Base-by-base conservation (phyloP, 2,797 vertebrate genomes). In the Vultur gryphus region DNA sequence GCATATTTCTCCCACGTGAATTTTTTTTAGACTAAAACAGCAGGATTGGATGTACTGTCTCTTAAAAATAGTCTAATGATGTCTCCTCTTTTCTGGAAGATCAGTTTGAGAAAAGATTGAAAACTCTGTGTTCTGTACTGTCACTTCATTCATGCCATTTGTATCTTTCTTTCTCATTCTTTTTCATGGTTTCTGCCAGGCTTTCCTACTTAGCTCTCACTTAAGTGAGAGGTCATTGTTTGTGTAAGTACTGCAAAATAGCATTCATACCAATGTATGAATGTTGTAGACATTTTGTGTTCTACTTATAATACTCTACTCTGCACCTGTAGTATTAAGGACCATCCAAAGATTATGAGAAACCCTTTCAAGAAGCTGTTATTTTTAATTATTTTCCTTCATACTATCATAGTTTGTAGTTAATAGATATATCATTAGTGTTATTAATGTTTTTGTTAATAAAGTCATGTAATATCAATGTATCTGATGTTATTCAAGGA, bases 161-260 rank as follows among this genome's bases (percentile, higher is more conserved):
- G 87, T 97, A 20, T 95, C 80, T 96, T 77, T 94, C 78, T 95
- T 92, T 97, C 79, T 95, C 79, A 88, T 93, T 97, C 91, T 89
- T 93, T 95, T 93, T 89, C 94, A 92, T 96, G 90, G 83, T 93
- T 84, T 97, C 95, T 97, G 93, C 95, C 95, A 98, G 96, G 93
- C 96, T 98, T 97, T 97, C 94, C 94, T 89, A 95, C 95, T 97
- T 95, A 93, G 94, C 94, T 93, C 94, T 97, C 84, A 95, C 79
- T 12, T 96, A 90, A 94, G 65, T 95, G 96, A 96, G 91, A 97
- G 92, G 87, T 96, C 90, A 95, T 69, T 95, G 24, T 89, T 86
- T 96, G 87, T 97, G 94, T 97, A 97, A 97, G 95, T 97, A 97
- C 94, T 95, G 83, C 85, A 93, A 86, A 91, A 87, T 93, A 94